These are phyloP conservation scores for Dendronephthya gigantea DNA, from an alignment of 64 coral and sea anemone genomes.

Conservation along the genomic window DNA sequence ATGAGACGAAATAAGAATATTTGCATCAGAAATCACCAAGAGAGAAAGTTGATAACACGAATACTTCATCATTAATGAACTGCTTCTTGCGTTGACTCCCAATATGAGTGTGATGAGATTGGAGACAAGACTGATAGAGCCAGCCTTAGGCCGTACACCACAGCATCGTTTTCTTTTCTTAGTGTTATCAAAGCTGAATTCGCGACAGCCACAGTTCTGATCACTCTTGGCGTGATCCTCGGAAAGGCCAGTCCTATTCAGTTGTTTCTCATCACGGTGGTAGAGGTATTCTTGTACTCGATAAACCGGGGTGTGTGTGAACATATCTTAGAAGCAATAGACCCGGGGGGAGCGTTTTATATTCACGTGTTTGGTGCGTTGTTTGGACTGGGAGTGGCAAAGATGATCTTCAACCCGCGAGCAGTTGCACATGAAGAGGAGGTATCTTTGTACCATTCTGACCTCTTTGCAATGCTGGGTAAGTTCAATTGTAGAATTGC, in stretches of 20 bases:
- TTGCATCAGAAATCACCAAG: no score
- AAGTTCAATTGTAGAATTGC: background rate
- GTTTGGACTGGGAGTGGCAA: conserved; percentile 64
- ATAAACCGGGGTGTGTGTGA: conserved; percentile 51
- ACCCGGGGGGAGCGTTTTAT: conserved; percentile 58
- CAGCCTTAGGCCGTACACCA: no score
- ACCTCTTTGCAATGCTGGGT: conserved; percentile 80
- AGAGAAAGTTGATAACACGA: no score
- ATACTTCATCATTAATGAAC: no score
- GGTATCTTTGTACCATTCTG: conserved; percentile 79
- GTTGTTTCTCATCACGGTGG: conserved; percentile 50
- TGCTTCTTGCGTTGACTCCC: no score
- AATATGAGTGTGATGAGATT: no score
- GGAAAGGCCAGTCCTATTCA: conserved; percentile 80
- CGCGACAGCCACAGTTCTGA: conserved; percentile 46
- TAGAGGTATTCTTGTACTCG: conserved; percentile 70
- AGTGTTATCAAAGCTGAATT: conserved; percentile 86
- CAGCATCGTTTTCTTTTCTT: background rate
- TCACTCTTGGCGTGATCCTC: conserved; percentile 89
- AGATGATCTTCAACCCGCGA: conserved; percentile 49
- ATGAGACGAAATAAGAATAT: no score
- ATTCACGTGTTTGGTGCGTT: conserved; percentile 77
- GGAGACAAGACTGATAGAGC: no score
- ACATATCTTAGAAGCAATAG: conserved; percentile 59
- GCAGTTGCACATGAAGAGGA: conserved; percentile 81